Conservation (phyloP, 2,113 vertebrate species). For the Puffinus mauretanicus region DNA sequence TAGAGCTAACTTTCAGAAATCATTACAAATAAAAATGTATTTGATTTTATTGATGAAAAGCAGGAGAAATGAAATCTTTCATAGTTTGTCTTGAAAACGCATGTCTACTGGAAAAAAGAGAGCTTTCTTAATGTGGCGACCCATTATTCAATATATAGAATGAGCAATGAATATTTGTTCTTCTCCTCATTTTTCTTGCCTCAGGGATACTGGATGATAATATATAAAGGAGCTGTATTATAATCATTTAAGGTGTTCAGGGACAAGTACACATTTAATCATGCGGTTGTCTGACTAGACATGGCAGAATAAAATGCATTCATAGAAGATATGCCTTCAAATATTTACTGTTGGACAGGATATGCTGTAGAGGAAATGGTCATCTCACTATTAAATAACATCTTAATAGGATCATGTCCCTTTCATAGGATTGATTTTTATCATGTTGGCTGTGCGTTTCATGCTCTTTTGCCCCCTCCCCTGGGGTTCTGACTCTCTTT, state of each 20-base stretch:
- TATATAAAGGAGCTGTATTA: not conserved
- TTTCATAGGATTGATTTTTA: not conserved
- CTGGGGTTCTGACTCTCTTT: not conserved
- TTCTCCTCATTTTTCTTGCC: constrained; percentile 20
- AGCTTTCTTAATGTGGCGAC: not conserved
- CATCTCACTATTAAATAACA: not conserved
- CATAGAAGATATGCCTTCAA: not conserved
- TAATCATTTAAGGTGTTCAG: not conserved
- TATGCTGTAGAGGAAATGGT: not conserved
- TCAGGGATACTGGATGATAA: not conserved
- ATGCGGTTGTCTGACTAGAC: not conserved
- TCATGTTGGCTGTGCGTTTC: not conserved
- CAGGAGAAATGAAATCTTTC: not conserved
- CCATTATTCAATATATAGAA: not conserved
- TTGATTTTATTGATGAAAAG: not conserved
- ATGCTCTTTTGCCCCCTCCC: not conserved
- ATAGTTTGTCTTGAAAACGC: not conserved
- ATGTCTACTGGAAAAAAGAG: not conserved
- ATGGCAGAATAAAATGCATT: not conserved
- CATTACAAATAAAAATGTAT: not conserved
- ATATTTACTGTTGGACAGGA: not conserved
- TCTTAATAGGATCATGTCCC: not conserved
- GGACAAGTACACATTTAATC: constrained; percentile 3
- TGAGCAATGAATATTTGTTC: not conserved
- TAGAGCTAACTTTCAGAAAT: not conserved